Base-by-base conservation (phyloP, 2,113 vertebrate genomes). In the Gila orcuttii region DNA sequence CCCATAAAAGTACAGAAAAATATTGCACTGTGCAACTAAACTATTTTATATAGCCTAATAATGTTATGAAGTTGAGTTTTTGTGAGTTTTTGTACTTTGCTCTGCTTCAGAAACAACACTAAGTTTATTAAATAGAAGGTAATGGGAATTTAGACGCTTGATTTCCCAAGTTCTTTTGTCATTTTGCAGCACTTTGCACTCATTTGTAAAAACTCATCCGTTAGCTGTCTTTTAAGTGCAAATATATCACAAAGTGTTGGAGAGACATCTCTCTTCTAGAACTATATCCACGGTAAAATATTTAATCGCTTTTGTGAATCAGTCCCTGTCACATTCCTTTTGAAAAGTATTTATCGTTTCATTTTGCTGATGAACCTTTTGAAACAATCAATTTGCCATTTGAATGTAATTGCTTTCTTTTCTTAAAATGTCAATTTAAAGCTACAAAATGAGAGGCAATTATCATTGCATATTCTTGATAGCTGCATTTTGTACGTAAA, bases 381-480 rank as follows among this genome's bases (percentile, higher is more conserved):
- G 52, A 79, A 50, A 66, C 62, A 77, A 86, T 45, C 62, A 68
- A 64, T 69, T 74, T 73, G 64, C 74, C 84, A 57, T 60, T 59
- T 33, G 25, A 82, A 45, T 52, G 4, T 57, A 73, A 83, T 86
- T 78, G 82, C 23, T 31, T 80, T 76, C 31, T 76, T 50, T 69
- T 68, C 25, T 45, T 21, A 59, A 60, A 62, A 55, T 71, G 60
- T 85, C 42, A 69, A 69, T 83, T 55, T 55, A 59, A 73, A 55
- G 23, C 68, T 57, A 33, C 57, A 13, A 80, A 88, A 83, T 79
- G 75, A 83, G 64, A 84, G 83, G 21, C 66, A 45, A 88, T 88
- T 88, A 88, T 79, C 77, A 87, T 52, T 0, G n/a, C 77, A 77
- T 55, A 47, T 69, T 79, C 55, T 74, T 86, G 74, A 83, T 62